Base-by-base conservation (phyloP, 1,140 invertebrate species). In the Heliconius congener region DNA sequence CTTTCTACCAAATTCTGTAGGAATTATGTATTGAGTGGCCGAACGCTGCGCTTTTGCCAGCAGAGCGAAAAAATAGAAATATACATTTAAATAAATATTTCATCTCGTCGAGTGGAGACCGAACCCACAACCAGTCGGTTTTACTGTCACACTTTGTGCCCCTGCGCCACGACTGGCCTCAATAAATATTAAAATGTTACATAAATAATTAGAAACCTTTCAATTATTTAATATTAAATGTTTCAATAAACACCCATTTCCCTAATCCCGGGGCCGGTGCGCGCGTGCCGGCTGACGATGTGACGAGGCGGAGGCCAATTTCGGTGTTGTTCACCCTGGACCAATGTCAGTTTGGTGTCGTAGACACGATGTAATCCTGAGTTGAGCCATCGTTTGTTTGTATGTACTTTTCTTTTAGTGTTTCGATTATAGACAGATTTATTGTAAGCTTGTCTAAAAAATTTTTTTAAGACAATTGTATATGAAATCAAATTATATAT, bases 261-360 rank as follows among this genome's bases (percentile, higher is more conserved):
- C 60, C 60, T 30, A 66, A 66, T 30, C 27, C 60, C 60, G 60
- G 30, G 60, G n/a, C 23, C 27, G 27, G 8, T 27, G 57, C 16
- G 60, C 8, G 57, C 13, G 57, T 30, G 60, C 6, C 60, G 55
- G n/a, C 18, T 23, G 50, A 19, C 50, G 50, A 19, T 9, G 55
- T 23, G 50, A 19, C 50, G 18, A 19, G 50, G 50, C 27, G 23
- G 13, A 46, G 60, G n/a, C 60, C 60, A 66, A 30, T 66, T 66
- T 66, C 60, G 60, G 60, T 27, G 60, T 66, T 66, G 11, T 66
- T 66, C 60, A 66, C 60, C 60, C 60, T 66, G 60, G 60, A 66
- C 60, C 42, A 66, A 30, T 66, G 60, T 66, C 60, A 66, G 27
- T 66, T 13, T 66, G 55, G 13, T 60, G 3, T 23, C n/a, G 55